Evolutionary conservation across 2,113 vertebrate genomes (phyloP), one percentile per base, ranked within the genome.

Genomic region (Sterrhoptilus dennistouni): DNA sequence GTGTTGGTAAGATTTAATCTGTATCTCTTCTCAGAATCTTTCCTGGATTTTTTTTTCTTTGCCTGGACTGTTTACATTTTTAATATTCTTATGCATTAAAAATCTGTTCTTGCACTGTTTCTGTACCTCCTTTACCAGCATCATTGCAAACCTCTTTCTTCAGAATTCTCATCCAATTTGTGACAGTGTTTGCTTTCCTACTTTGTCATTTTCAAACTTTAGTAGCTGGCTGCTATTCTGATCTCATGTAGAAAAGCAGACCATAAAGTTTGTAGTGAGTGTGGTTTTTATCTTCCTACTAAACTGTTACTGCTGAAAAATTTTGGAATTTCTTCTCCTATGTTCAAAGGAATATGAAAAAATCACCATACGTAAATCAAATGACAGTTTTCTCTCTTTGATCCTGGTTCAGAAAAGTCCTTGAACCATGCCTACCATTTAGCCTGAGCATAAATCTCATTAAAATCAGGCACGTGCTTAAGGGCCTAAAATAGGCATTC

Each of bases 361-460:
- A 69, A 54, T 72, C 66, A 69, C 18, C 14, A 14, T 28, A n/a
- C 16, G 57, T 79, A 57, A 65, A 75, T 64, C 16, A 94, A 94
- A 64, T 81, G 42, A 70, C 24, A 72, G 31, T 76, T 93, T 71
- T 53, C 33, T 78, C 13, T 76, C 61, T 94, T 87, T 87, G 74
- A 87, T 87, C 57, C 44, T 65, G 21, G 59, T 78, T 95, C 72
- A 87, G 42, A 19, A 70, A 80, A 83, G 54, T 75, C 75, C 47
- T 92, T 77, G 57, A 87, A 94, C 54, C 35, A 40, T 68, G 47
- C 22, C 44, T 86, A 76, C 66, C 33, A 44, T 68, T 88, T 90
- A 95, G 42, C 35, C 38, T 86, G 35, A 86, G 66, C 52, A 86
- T 74, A 93, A 96, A 93, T 85, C 71, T 93, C 71, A 95, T 90